phyloP scores from a whole-genome alignment of 2,797 vertebrate genomes.

The Acrocephalus scirpaceus region DNA sequence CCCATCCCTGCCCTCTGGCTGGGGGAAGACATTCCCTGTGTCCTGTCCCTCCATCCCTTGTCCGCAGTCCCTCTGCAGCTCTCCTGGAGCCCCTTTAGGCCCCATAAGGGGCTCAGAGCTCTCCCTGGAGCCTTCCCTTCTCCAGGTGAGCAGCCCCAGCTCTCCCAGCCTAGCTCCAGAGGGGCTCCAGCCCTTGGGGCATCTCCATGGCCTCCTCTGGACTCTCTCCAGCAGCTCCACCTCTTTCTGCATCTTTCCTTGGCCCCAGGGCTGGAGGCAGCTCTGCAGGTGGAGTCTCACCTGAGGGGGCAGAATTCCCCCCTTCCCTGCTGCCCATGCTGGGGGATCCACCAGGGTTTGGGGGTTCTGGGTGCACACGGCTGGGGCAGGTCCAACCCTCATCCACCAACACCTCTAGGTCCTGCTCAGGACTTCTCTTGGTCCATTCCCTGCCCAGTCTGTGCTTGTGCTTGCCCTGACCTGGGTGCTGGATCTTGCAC shows the following conservation, averaged over 20 bases:
- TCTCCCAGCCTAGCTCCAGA: neutral
- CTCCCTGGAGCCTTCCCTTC: neutral
- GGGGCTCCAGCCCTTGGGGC: neutral
- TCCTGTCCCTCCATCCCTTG: neutral
- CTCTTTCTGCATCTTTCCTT: neutral
- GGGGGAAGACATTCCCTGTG: neutral
- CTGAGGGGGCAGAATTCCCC: neutral
- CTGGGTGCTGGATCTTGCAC: neutral
- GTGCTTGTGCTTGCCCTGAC: neutral
- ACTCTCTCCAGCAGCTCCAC: neutral
- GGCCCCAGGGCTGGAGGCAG: neutral
- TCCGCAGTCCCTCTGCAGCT: neutral
- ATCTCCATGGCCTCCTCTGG: fast-evolving
- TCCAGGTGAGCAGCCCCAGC: neutral
- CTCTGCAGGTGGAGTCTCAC: neutral
- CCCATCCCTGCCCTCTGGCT: neutral
- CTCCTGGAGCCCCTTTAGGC: neutral
- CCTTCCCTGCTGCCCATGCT: neutral
- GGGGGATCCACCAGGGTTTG: too few species aligned
- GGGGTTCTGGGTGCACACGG: fast-evolving
- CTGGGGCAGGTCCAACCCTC: fast-evolving
- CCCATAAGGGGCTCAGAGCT: neutral
- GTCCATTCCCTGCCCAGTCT: neutral
- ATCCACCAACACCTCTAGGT: neutral
- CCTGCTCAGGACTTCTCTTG: neutral